Evolutionary conservation across 2,797 vertebrate species (phyloP).

Genomic region (Buphagus erythrorhynchus): DNA sequence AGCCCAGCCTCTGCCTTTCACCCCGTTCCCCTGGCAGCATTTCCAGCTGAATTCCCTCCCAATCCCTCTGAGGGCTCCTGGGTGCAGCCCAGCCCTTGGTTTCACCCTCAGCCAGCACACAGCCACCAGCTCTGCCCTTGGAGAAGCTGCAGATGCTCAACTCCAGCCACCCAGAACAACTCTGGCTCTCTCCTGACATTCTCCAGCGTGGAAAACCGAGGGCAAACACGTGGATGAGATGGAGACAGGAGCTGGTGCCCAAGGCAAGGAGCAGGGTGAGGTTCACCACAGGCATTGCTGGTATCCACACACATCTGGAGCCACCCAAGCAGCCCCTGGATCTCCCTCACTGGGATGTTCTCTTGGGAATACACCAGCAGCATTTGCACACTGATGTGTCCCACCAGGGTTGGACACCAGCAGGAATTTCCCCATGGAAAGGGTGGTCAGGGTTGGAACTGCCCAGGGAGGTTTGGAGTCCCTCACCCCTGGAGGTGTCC

Average conservation of each 20-base stretch:
- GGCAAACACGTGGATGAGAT: fast-evolving
- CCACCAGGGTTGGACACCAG: fast-evolving
- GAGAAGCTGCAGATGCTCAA: background rate
- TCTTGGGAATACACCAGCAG: fast-evolving
- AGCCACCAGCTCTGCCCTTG: background rate
- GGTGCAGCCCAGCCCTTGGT: background rate
- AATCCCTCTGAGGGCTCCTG: background rate
- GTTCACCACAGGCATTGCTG: fast-evolving
- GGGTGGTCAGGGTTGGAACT: background rate
- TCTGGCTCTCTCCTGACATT: background rate
- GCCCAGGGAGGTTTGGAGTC: background rate
- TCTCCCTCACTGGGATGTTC: background rate
- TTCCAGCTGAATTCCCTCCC: background rate
- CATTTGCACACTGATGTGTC: fast-evolving
- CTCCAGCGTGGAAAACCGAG: background rate
- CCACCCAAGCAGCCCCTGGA: fast-evolving
- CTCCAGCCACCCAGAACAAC: background rate
- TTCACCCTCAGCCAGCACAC: fast-evolving
- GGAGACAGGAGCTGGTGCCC: background rate
- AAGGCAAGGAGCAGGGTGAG: background rate
- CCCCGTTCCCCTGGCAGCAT: background rate
- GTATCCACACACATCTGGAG: background rate
- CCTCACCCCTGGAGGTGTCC: background rate
- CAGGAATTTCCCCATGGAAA: background rate
- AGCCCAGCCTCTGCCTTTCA: background rate